Percentiles rank a stretch among this genome's conserved stretches.
Conservation (phyloP, 2,888 invertebrate species). For the Euspilapteryx auroguttella region DNA sequence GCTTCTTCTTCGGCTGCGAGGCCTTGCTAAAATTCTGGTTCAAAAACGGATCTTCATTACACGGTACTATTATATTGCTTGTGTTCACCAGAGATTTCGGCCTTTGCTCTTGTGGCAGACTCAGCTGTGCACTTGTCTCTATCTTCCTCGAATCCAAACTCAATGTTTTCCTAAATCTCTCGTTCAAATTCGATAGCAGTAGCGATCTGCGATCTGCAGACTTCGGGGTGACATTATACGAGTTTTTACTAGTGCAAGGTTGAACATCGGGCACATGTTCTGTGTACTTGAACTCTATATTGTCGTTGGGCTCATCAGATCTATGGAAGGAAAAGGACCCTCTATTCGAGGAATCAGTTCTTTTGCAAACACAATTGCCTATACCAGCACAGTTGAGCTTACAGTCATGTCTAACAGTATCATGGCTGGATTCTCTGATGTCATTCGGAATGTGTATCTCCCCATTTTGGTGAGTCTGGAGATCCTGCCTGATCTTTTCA, state of each 20-base stretch:
- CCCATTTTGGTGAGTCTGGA: constrained; percentile 40
- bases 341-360: constrained; percentile 31
- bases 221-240: constrained; percentile 47
- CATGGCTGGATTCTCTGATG: constrained; percentile 6
- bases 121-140: constrained; percentile 34
- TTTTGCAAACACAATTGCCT: constrained; percentile 42
- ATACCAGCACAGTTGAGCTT: constrained; percentile 40
- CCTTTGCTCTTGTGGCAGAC: constrained; percentile 31
- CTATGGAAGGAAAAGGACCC: constrained; percentile 49
- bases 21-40: constrained; percentile 37
- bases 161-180: constrained; percentile 50
- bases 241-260: constrained; percentile 44
- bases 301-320: constrained; percentile 41
- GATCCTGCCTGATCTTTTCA: constrained; percentile 47
- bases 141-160: constrained; percentile 49
- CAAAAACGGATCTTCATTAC: constrained; percentile 27
- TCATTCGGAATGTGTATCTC: constrained; percentile 38
- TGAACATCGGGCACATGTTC: constrained; percentile 45
- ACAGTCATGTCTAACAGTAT: constrained; percentile 13
- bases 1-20: constrained; percentile 44
- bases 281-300: constrained; percentile 50
- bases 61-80: constrained; percentile 38
- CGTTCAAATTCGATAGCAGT: constrained; percentile 43
- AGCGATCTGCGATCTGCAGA: constrained; percentile 44
- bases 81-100: constrained; percentile 51